phyloP scores from a whole-genome alignment of 2,888 invertebrate species.

The Ommatoiulus sabulosus region DNA sequence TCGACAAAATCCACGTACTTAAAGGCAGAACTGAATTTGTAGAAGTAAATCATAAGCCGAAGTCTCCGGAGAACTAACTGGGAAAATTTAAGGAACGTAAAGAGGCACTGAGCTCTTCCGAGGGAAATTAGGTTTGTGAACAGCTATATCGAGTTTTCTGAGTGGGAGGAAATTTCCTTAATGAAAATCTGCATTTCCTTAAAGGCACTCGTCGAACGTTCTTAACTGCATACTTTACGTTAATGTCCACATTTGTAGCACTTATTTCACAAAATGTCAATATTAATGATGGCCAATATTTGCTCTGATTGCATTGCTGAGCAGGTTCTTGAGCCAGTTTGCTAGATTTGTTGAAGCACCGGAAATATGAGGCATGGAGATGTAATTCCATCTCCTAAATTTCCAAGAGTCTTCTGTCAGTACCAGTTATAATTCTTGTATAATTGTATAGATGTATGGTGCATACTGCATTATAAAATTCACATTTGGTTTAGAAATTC shows the following conservation, averaged over 20 bases:
- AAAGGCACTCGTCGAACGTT: neutral
- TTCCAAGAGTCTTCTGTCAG: too few relatives aligned
- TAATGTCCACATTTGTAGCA: neutral
- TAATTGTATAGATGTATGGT: too few relatives aligned
- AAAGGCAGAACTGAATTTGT: neutral
- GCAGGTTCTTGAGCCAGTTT: neutral
- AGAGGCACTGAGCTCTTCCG: neutral
- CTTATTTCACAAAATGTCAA: neutral
- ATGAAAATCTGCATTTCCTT: slow-evolving; percentile 22
- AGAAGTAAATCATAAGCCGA: slow-evolving; percentile 5
- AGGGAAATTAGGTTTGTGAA: slow-evolving; percentile 31
- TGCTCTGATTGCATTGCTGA: neutral
- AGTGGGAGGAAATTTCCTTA: neutral
- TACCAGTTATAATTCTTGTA: too few relatives aligned
- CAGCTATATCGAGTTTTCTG: slow-evolving; percentile 15
- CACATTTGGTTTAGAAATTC: too few relatives aligned
- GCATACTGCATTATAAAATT: too few relatives aligned
- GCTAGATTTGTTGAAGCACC: neutral
- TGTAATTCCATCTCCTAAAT: too few relatives aligned
- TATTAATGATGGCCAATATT: neutral
- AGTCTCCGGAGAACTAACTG: slow-evolving; percentile 6
- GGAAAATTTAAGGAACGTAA: slow-evolving; percentile 9
- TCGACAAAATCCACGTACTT: neutral
- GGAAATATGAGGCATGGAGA: too few relatives aligned
- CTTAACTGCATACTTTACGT: neutral